Percentiles rank a stretch among this genome's conserved stretches.
Conservation (phyloP, 2,113 vertebrate species). For the Hepsetus odoe region DNA sequence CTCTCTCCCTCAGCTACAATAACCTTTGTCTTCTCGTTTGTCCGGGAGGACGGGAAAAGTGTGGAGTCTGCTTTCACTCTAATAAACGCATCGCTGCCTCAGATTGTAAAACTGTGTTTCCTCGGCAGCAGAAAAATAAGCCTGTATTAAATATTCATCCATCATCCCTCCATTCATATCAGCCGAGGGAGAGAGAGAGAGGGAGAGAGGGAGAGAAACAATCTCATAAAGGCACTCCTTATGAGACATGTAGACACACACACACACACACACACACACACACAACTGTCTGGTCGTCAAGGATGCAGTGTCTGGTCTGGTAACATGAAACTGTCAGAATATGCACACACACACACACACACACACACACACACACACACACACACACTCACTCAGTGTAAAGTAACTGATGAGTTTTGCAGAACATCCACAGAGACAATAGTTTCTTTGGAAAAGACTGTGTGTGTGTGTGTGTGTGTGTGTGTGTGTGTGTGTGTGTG, state of each 20-base stretch:
- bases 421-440: no score
- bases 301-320: conserved; percentile 36
- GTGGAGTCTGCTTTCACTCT: conserved; percentile 34
- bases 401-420: no score
- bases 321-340: conserved; percentile 42
- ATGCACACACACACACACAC: conserved; percentile 17
- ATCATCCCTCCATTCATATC: conserved; percentile 37
- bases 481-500: not conserved
- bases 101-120: conserved; percentile 56
- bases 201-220: no score
- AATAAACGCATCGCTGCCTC: conserved; percentile 44
- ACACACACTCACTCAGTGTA: no score
- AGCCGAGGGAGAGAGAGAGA: not conserved
- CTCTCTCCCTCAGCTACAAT: conserved; percentile 30
- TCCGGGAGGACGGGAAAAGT: conserved; percentile 35
- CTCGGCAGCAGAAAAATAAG: conserved; percentile 50
- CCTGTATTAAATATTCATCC: conserved; percentile 64
- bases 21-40: conserved; percentile 57
- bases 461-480: no score
- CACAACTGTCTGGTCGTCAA: conserved; percentile 32
- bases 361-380: conserved; percentile 29
- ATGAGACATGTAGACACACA: conserved; percentile 14
- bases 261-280: conserved; percentile 4
- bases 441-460: no score
- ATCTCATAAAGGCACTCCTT: not conserved